These are phyloP conservation scores for Thalassarche chlororhynchos DNA, from an alignment of 2,113 vertebrate genomes.

Conservation along the genomic window DNA sequence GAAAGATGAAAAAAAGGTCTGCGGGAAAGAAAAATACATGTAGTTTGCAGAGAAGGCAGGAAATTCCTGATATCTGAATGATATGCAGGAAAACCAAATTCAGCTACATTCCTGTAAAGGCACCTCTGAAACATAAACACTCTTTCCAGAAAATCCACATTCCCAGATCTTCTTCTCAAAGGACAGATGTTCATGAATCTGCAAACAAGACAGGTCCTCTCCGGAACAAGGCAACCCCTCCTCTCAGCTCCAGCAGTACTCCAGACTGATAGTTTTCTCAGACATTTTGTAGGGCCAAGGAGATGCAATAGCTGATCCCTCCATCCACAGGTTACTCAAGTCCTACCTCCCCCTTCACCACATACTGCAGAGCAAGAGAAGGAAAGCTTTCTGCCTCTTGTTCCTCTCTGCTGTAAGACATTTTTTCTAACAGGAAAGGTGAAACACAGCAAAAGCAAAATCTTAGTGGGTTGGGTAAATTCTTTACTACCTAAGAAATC, in stretches of 20 bases:
- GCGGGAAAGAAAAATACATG: background rate
- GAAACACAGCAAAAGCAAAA: background rate
- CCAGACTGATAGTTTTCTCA: background rate
- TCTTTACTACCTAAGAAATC: background rate
- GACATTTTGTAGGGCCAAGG: background rate
- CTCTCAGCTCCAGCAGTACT: background rate
- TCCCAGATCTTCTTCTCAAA: background rate
- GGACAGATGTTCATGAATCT: background rate
- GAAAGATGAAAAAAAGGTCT: background rate
- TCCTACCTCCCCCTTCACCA: background rate
- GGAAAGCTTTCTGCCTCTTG: background rate
- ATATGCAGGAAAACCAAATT: background rate
- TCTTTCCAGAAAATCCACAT: background rate
- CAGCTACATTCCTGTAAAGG: background rate
- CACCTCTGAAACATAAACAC: background rate
- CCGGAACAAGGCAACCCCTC: background rate
- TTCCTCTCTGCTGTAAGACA: background rate
- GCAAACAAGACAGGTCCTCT: background rate
- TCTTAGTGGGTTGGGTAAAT: background rate
- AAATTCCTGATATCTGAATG: background rate
- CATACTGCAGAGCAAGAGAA: background rate
- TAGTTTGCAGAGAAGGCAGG: background rate
- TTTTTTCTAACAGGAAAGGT: background rate
- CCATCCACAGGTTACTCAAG: background rate
- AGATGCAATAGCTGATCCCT: background rate